Evolutionary conservation across 37 sponge, comb jelly and placozoan species (phyloP).

Genomic region (Cladorhizidae sp.): DNA sequence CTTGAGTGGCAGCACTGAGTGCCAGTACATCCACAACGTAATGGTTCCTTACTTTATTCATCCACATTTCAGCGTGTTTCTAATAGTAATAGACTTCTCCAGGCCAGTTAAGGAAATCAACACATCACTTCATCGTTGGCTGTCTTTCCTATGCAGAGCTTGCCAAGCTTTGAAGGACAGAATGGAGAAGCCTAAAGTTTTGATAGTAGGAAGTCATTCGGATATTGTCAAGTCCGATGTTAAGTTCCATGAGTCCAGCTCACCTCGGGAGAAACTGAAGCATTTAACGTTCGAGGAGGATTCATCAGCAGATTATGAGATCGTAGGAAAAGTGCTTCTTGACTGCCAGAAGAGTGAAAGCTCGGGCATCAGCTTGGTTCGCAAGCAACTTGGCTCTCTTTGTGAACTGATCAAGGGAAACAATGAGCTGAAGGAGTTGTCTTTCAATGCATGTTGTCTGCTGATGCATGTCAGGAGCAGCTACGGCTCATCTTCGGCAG

Average conservation of each 20-base stretch:
- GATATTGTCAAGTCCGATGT: not conserved
- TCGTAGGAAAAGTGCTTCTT: not conserved
- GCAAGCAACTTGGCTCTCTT: not conserved
- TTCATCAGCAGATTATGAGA: not conserved
- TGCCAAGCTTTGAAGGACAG: not conserved
- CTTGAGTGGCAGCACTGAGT: not conserved
- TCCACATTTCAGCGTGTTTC: not conserved
- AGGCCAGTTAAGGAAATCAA: not conserved
- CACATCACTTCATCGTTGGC: not conserved
- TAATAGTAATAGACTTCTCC: not conserved
- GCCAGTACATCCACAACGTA: not conserved
- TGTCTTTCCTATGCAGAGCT: not conserved
- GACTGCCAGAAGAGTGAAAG: not conserved
- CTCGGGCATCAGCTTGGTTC: not conserved
- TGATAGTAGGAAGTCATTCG: not conserved
- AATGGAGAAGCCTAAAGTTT: not conserved
- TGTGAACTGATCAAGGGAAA: not conserved
- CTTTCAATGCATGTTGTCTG: slow-evolving; percentile 13
- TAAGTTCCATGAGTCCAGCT: not conserved
- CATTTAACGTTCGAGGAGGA: not conserved
- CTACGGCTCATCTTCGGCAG: not conserved
- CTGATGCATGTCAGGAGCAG: not conserved
- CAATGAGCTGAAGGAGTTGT: not conserved
- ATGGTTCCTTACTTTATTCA: not conserved
- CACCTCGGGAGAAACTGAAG: not conserved